Evolutionary conservation across 2,797 vertebrate genomes (phyloP), one percentile per base, ranked within the genome.

Genomic region (Sparus aurata): DNA sequence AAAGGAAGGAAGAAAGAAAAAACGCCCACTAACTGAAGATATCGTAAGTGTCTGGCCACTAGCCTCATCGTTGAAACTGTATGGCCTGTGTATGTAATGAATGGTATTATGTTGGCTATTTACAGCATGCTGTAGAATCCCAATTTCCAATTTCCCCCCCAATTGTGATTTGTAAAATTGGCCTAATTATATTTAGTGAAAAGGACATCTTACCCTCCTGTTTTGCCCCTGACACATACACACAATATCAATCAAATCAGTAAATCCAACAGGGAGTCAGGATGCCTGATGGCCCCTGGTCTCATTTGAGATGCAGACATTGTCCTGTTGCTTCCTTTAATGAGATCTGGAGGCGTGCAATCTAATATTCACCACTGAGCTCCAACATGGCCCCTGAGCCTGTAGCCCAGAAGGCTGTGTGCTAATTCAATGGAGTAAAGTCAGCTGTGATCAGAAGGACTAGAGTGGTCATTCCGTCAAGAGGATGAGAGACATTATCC

Each of bases 281-380:
- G 80, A 87, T 76, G 84, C 85, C 78, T 84, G 88, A 91, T 85
- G 89, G 86, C 91, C 90, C 67, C 71, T 84, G 81, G 80, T 85
- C 91, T 93, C 89, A 82, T 93, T 88, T 89, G 83, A 90, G 85
- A 94, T 93, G 92, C 93, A 93, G 91, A 91, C 91, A 69, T 90
- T 90, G 93, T 93, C 89, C 91, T 93, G 92, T 90, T 94, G 91
- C 87, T 89, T 92, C 87, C 85, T 92, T 92, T 95, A 94, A 95
- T 94, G 89, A 93, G 93, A 94, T 93, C 89, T 93, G 92, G 90
- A 90, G 91, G 91, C 93, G 85, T 91, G 89, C 91, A 92, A 94
- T 94, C 92, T 93, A 93, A 93, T 94, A 93, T 92, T 92, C 90
- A 88, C 86, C 93, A 91, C 75, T 68, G 89, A 91, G 86, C 87